Evolutionary conservation across 2,797 vertebrate species (phyloP).

Genomic region (Melanotaenia maccullochi): DNA sequence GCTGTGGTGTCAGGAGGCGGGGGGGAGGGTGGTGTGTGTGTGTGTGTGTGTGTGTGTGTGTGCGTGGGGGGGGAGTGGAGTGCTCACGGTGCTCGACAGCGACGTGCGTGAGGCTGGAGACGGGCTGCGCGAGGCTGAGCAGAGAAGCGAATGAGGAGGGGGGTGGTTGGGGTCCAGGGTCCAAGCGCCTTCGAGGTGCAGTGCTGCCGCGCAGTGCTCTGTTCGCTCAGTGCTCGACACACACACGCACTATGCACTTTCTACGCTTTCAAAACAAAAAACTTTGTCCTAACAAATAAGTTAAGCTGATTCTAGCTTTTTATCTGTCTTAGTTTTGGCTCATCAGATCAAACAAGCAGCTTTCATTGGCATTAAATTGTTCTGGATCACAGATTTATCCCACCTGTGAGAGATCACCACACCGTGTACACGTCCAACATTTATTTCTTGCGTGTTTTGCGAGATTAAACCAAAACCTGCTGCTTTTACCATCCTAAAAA

Average conservation of each 20-base stretch:
- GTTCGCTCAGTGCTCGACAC: conserved; percentile 85
- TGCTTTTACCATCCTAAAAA: background rate
- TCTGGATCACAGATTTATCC: background rate
- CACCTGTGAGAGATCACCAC: background rate
- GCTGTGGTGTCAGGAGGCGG: conserved; percentile 41
- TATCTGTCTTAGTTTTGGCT: background rate
- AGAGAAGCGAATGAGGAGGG: conserved; percentile 50
- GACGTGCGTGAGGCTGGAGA: conserved; percentile 68
- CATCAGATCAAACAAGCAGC: background rate
- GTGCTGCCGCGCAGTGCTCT: conserved; percentile 95
- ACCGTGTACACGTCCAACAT: background rate
- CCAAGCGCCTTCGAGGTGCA: conserved; percentile 83
- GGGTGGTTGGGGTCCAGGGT: conserved; percentile 50
- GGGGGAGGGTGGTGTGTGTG: background rate
- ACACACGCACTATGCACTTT: conserved; percentile 58
- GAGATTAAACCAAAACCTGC: background rate
- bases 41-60: background rate
- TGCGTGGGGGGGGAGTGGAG: conserved; percentile 3
- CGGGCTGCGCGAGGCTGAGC: conserved; percentile 54
- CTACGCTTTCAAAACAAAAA: background rate
- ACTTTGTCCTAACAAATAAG: background rate
- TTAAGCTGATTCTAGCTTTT: background rate
- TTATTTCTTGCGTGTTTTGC: background rate
- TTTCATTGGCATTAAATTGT: background rate
- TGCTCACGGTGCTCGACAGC: conserved; percentile 51